These are phyloP conservation scores for Peromyscus maniculatus DNA, from an alignment of 2,113 vertebrate genomes.

Conservation along the genomic window DNA sequence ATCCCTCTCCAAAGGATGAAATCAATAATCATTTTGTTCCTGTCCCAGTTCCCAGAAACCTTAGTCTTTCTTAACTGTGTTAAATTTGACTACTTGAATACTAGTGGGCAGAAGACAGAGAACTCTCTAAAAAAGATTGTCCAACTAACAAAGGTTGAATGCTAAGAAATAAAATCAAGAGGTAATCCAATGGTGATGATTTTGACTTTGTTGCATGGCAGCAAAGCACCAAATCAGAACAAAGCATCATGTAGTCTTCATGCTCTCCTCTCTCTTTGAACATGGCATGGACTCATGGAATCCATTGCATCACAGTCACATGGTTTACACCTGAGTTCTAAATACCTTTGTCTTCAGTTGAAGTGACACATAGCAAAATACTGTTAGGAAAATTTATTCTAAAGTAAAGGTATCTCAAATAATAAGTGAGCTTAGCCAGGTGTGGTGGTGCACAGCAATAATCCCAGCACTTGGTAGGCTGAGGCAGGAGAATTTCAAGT, in stretches of 20 bases:
- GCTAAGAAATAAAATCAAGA: conserved; percentile 1
- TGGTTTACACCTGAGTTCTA: neutral
- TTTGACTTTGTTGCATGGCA: neutral
- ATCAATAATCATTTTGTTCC: neutral
- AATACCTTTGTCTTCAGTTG: neutral
- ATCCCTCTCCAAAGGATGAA: neutral
- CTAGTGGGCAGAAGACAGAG: neutral
- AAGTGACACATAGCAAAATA: neutral
- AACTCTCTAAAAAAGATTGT: neutral
- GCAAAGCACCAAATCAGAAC: neutral
- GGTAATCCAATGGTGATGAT: neutral
- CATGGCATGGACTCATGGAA: neutral
- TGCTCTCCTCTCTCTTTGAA: neutral
- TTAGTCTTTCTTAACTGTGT: neutral
- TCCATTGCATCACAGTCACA: neutral
- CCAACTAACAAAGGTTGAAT: neutral
- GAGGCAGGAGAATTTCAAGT: neutral
- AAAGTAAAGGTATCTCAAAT: neutral
- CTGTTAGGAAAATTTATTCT: neutral
- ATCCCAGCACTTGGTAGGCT: neutral
- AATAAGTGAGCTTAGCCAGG: neutral
- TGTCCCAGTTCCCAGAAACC: neutral
- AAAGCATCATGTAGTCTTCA: neutral
- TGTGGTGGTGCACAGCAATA: neutral
- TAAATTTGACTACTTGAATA: neutral